A percentile compares a stretch with the other conserved stretches of the same genome.
phyloP scores from a whole-genome alignment of 2,113 vertebrate genomes.

The Mustelus asterias region DNA sequence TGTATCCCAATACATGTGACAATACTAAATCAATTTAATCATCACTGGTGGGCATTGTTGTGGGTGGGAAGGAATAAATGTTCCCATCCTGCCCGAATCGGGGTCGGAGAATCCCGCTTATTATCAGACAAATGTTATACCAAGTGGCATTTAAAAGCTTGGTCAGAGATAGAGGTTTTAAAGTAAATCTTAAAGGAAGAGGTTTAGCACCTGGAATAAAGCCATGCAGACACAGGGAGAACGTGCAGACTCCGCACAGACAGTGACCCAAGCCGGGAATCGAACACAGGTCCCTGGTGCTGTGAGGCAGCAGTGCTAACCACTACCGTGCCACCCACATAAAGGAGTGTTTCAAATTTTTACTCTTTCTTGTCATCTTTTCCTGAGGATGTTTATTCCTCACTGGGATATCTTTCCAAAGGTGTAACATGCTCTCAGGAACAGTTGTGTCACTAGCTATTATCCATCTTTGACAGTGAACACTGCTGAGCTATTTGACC shows the following conservation, averaged over 20 bases:
- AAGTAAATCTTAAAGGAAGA: background rate
- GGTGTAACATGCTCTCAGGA: background rate
- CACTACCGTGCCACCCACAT: background rate
- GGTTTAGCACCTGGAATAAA: too few species aligned
- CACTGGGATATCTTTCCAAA: background rate
- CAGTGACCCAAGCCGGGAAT: too few species aligned
- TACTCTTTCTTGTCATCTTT: background rate
- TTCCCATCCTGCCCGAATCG: too few species aligned
- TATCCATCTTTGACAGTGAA: background rate
- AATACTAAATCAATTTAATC: too few species aligned
- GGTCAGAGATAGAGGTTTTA: background rate
- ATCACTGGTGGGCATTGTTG: too few species aligned
- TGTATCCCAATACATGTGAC: too few species aligned
- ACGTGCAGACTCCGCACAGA: too few species aligned
- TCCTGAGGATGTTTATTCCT: background rate
- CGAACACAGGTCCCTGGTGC: too few species aligned
- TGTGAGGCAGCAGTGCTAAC: too few species aligned
- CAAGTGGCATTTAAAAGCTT: background rate
- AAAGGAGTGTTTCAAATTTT: background rate
- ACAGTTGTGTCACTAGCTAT: background rate
- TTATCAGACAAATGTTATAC: background rate
- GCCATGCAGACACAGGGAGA: too few species aligned
- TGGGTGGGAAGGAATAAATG: too few species aligned
- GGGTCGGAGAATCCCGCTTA: too few species aligned
- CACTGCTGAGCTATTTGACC: background rate